These are phyloP conservation scores for Odocoileus hemionus DNA, from an alignment of 2,113 vertebrate species.

Conservation along the genomic window DNA sequence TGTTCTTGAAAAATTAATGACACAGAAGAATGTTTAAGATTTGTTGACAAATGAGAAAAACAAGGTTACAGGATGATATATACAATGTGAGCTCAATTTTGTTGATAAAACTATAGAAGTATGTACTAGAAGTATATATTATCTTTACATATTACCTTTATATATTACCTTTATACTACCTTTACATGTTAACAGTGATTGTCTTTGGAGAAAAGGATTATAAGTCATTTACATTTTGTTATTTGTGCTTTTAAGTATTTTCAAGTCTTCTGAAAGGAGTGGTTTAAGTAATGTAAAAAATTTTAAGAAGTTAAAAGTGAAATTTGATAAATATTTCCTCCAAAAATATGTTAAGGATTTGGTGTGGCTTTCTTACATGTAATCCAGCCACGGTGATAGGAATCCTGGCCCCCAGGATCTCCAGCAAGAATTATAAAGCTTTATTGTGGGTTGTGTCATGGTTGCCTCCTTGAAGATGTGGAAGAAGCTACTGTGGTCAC, in stretches of 20 bases:
- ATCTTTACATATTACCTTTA: too few species aligned
- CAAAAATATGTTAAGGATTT: background rate
- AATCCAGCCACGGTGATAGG: background rate
- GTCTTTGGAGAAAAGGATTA: background rate
- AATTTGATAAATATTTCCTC: background rate
- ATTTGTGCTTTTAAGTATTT: background rate
- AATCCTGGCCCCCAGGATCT: background rate
- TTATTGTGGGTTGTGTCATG: background rate
- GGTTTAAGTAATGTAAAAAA: background rate
- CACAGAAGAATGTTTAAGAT: background rate
- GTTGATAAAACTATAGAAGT: background rate
- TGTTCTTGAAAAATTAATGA: background rate
- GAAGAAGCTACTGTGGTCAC: fast-evolving
- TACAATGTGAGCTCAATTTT: background rate
- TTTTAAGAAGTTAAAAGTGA: background rate
- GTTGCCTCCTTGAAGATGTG: fast-evolving
- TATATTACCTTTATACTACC: background rate
- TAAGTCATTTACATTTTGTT: background rate
- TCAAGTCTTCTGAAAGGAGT: background rate
- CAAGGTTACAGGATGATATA: background rate
- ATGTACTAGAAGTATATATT: background rate
- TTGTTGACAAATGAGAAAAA: background rate
- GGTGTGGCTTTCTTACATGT: background rate
- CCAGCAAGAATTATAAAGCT: background rate
- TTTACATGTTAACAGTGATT: background rate